Evolutionary conservation across 2,888 invertebrate species (phyloP).

Genomic region (Latrodectus elegans): DNA sequence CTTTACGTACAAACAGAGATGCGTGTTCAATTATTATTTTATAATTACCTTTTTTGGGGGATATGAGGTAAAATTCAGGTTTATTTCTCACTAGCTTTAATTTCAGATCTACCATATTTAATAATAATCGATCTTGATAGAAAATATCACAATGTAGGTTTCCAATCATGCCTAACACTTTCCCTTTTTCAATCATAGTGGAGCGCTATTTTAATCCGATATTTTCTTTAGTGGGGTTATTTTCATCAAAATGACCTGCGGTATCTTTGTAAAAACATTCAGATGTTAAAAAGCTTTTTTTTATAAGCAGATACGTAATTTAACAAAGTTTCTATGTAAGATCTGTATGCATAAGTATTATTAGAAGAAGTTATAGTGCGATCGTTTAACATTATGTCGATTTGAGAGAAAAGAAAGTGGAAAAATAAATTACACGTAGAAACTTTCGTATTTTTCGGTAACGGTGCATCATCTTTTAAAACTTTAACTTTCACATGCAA

Average conservation of each 20-base stretch:
- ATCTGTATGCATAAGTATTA: constrained; percentile 21
- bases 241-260: background rate
- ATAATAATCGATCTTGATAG: background rate
- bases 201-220: background rate
- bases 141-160: background rate
- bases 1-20: constrained; percentile 32
- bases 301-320: background rate
- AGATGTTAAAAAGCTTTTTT: background rate
- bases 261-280: background rate
- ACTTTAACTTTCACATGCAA: constrained; percentile 32
- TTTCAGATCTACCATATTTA: background rate
- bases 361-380: constrained; percentile 7
- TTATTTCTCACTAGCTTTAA: background rate
- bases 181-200: background rate
- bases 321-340: constrained; percentile 18
- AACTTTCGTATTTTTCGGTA: background rate
- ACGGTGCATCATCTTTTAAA: background rate
- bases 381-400: constrained; percentile 15
- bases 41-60: background rate
- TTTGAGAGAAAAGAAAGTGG: constrained; percentile 27
- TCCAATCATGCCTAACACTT: constrained; percentile 9
- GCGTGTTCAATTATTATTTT: background rate
- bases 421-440: constrained; percentile 21
- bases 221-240: background rate
- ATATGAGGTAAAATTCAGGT: background rate